phyloP scores from a whole-genome alignment of 2,797 vertebrate species.

The Lepus oiostolus region DNA sequence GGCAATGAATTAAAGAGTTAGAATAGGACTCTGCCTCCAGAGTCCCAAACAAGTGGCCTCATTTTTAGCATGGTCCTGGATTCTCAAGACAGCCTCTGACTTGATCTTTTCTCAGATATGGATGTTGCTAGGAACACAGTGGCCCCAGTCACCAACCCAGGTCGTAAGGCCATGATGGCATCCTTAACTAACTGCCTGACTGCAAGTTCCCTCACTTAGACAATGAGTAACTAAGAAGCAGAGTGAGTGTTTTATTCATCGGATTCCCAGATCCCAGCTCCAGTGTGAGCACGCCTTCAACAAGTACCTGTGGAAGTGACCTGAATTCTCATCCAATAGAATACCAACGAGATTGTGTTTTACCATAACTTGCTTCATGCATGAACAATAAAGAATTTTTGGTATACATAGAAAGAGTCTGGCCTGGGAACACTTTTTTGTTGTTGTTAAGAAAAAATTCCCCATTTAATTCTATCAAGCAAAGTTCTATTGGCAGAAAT shows the following conservation, averaged over 20 bases:
- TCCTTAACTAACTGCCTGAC: background rate
- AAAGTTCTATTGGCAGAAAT: constrained; percentile 40
- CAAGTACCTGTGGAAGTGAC: background rate
- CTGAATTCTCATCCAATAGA: constrained; percentile 35
- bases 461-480: background rate
- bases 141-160: background rate
- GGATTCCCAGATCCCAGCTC: background rate
- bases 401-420: background rate
- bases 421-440: background rate
- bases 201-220: background rate
- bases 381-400: background rate
- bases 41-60: constrained; percentile 9
- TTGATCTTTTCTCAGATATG: constrained; percentile 16
- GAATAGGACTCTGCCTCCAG: background rate
- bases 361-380: background rate
- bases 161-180: background rate
- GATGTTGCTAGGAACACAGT: background rate
- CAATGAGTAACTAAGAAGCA: background rate
- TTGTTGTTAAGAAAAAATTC: background rate
- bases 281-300: background rate
- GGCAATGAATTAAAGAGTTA: constrained; percentile 26
- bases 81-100: background rate
- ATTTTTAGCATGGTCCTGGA: background rate
- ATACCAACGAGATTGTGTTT: background rate
- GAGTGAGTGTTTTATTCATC: background rate